phyloP scores from a whole-genome alignment of 2,113 vertebrate species.

The Diadophis punctatus region DNA sequence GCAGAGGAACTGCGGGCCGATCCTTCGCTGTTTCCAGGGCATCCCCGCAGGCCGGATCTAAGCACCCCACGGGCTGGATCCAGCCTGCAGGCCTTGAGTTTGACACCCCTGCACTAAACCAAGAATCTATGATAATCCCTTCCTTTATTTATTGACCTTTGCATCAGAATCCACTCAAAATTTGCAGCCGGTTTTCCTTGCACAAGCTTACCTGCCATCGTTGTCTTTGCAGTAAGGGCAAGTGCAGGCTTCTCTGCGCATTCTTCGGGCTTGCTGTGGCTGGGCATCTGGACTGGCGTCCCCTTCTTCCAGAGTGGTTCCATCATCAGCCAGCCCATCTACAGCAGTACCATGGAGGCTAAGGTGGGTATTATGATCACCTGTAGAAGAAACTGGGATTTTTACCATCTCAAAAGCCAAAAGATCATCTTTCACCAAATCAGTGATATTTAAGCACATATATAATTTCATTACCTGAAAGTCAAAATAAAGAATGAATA shows the following conservation, averaged over 20 bases:
- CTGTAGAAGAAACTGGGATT: constrained; percentile 54
- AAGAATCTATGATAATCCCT: neutral
- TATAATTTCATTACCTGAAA: neutral
- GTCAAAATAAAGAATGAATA: neutral
- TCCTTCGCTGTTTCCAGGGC: no score
- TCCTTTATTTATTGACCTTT: neutral
- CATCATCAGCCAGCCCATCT: constrained; percentile 82
- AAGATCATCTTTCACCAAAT: neutral
- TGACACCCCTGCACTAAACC: neutral
- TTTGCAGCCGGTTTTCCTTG: neutral
- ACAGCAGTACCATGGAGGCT: constrained; percentile 71
- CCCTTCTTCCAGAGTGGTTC: constrained; percentile 77
- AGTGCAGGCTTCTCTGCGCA: constrained; percentile 89
- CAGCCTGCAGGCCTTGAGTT: no score
- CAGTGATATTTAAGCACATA: neutral
- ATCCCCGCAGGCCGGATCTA: no score
- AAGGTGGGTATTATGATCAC: constrained; percentile 76
- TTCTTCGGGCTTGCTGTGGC: constrained; percentile 80
- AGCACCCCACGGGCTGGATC: no score
- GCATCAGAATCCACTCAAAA: neutral
- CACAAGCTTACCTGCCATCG: constrained; percentile 80
- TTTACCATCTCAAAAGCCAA: neutral
- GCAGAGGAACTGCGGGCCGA: no score
- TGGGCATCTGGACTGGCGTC: constrained; percentile 78
- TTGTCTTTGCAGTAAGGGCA: constrained; percentile 97